phyloP scores from a whole-genome alignment of 2,797 vertebrate genomes.

The Enteromius viviparus region DNA sequence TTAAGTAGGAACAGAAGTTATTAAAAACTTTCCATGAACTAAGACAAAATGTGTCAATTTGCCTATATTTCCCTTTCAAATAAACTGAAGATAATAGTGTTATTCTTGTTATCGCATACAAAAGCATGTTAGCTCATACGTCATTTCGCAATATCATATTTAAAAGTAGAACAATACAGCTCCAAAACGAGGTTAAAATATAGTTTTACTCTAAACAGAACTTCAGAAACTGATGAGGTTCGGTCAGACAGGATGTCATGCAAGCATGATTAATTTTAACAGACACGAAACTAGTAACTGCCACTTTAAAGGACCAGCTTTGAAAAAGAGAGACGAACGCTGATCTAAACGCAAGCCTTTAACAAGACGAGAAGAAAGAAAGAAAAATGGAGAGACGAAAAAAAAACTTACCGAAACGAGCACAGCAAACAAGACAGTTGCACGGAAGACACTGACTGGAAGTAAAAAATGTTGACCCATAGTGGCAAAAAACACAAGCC shows the following conservation, averaged over 20 bases:
- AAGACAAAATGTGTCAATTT: not conserved
- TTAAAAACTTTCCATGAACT: not conserved
- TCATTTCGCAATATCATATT: not conserved
- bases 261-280: not conserved
- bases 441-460: constrained; percentile 20
- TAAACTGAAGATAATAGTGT: not conserved
- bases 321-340: not conserved
- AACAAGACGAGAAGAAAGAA: not conserved
- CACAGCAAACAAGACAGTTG: constrained; percentile 32
- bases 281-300: not conserved
- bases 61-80: not conserved
- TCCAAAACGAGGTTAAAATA: not conserved
- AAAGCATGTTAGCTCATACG: not conserved
- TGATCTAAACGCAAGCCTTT: not conserved
- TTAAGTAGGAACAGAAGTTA: not conserved
- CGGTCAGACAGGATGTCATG: not conserved
- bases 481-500: not conserved
- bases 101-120: too few species aligned
- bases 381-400: not conserved
- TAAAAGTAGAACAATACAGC: not conserved
- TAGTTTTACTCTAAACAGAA: not conserved
- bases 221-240: not conserved
- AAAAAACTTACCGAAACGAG: constrained; percentile 33
- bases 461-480: constrained; percentile 37
- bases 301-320: not conserved